phyloP scores from a whole-genome alignment of 2,113 vertebrate genomes.

The Vicugna pacos region DNA sequence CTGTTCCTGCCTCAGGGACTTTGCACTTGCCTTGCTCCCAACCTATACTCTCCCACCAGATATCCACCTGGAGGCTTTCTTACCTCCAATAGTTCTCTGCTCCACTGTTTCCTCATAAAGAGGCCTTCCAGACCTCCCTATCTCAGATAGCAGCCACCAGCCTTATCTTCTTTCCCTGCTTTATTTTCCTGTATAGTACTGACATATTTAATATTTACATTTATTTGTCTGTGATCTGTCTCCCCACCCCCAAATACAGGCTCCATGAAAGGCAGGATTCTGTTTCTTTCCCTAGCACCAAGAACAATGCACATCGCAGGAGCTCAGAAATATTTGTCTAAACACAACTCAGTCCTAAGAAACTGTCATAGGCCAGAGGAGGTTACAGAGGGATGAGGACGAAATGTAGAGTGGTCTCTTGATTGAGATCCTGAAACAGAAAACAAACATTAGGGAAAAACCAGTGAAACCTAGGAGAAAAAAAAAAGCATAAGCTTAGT shows the following conservation, averaged over 20 bases:
- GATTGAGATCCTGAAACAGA: not conserved
- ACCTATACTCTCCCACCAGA: not conserved
- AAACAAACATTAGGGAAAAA: not conserved
- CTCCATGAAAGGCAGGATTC: not conserved
- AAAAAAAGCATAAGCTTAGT: not conserved
- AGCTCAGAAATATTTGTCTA: not conserved
- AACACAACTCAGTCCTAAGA: not conserved
- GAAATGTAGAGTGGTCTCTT: not conserved
- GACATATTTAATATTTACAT: not conserved
- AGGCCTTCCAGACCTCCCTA: not conserved
- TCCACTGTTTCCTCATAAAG: not conserved
- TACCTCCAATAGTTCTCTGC: not conserved
- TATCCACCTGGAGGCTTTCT: not conserved
- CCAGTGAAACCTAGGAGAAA: not conserved
- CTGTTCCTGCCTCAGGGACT: not conserved
- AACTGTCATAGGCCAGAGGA: not conserved
- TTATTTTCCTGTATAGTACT: not conserved
- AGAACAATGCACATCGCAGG: not conserved
- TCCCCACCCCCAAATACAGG: not conserved
- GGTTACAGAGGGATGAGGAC: not conserved
- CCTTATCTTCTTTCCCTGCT: not conserved
- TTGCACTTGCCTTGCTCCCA: not conserved
- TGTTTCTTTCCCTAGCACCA: not conserved
- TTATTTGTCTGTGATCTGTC: not conserved
- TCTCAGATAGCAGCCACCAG: not conserved